phyloP scores from a whole-genome alignment of 2,113 vertebrate genomes.

The Rhea americana region DNA sequence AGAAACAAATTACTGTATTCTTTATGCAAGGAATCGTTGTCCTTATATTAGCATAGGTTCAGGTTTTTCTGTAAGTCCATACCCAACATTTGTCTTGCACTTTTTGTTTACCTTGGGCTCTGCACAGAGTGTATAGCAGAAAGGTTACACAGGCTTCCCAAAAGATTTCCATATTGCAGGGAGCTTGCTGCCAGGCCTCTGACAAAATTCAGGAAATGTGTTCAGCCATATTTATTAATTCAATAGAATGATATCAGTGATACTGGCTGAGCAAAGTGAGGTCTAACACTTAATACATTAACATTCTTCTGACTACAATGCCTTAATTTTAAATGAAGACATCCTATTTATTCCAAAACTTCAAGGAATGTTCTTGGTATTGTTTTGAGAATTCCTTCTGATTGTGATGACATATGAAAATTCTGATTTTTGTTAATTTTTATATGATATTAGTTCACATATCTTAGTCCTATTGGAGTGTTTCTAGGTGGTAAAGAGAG shows the following conservation, averaged over 20 bases:
- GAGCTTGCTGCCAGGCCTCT: background rate
- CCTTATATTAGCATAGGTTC: background rate
- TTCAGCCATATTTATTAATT: background rate
- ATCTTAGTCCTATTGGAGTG: background rate
- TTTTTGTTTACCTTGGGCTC: background rate
- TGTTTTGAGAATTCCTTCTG: background rate
- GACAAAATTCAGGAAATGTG: background rate
- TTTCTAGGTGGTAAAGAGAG: background rate
- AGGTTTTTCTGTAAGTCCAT: background rate
- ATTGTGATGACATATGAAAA: background rate
- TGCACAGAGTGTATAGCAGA: background rate
- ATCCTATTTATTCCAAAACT: background rate
- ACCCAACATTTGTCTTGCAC: background rate
- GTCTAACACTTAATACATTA: background rate
- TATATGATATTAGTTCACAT: background rate
- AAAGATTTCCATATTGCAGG: background rate
- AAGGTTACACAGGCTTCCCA: background rate
- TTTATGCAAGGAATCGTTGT: background rate
- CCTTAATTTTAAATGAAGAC: background rate
- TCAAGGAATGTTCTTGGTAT: background rate
- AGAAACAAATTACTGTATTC: background rate
- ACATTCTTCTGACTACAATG: background rate
- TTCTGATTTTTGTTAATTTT: background rate
- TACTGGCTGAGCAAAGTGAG: background rate
- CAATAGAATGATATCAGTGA: background rate